These are phyloP conservation scores for Zaprionus lachaisei DNA, from an alignment of 1,140 invertebrate genomes.

Conservation along the genomic window DNA sequence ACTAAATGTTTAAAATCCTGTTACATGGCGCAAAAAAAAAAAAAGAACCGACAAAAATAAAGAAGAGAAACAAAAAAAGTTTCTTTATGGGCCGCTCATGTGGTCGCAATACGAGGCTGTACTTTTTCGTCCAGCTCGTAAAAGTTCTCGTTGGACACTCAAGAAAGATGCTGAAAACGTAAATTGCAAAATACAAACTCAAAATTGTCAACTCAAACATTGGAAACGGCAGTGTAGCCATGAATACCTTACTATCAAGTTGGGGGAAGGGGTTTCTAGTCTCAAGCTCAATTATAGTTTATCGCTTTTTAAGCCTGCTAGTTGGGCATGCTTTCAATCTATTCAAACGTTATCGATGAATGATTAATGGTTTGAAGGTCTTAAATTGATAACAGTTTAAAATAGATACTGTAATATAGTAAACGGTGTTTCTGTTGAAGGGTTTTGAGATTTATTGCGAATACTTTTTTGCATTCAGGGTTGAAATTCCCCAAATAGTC, in stretches of 20 bases:
- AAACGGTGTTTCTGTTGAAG: no score
- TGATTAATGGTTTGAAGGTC: neutral
- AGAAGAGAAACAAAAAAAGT: constrained; percentile 16
- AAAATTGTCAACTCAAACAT: neutral
- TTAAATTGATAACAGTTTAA: no score
- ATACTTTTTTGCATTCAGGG: no score
- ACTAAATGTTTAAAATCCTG: constrained; percentile 21
- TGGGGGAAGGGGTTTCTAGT: no score
- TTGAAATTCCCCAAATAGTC: no score
- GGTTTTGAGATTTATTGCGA: no score
- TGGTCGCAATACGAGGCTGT: neutral
- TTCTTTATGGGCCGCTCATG: constrained; percentile 11
- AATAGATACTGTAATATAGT: no score
- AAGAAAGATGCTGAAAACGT: neutral
- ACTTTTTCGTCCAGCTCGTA: constrained; percentile 6
- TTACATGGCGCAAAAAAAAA: constrained; percentile 1
- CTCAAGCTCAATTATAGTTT: neutral
- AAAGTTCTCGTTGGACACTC: neutral
- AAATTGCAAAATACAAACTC: neutral
- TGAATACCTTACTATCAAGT: neutral
- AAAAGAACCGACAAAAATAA: neutral
- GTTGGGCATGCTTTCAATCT: neutral
- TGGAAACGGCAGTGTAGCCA: no score
- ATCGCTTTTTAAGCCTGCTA: neutral
- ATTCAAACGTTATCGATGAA: neutral